Base-by-base conservation (phyloP, 1,140 invertebrate genomes). In the Trissolcus basalis region DNA sequence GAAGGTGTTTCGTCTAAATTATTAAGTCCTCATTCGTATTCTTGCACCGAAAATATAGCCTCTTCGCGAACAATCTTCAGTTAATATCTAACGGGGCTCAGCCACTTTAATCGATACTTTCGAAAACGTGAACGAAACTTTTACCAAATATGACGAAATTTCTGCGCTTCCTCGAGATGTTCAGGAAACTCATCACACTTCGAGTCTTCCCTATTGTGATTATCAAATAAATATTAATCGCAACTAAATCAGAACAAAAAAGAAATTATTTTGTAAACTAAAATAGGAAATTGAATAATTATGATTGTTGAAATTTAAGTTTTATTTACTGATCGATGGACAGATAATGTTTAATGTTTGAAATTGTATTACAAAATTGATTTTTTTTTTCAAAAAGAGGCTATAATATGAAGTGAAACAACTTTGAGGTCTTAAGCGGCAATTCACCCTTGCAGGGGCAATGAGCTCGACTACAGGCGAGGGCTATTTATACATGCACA, bases 361-460 rank as follows among this genome's bases (percentile, higher is more conserved):
- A 39, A 39, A 9, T 11, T n/a, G 36, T 39, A 39, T 39, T 39
- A 39, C n/a, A 39, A 39, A 39, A 39, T 39, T 39, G 9, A 39
- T 32, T 54, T 48, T 32, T 63, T 64, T 69, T 59, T 61, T 67
- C 56, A 64, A 64, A 50, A 55, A 69, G 68, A 75, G 47, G 51
- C 64, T 63, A 43, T 59, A 59, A 69, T 56, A 54, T 59, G 69
- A 68, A 74, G 71, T 68, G 65, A 65, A 75, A 68, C 64, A 68
- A 53, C 47, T 60, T 63, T 75, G 64, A 75, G 64, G 71, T 75
- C 63, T 75, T 35, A 58, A 75, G 58, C 71, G 44, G 60, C 63
- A 58, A 75, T 63, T 68, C 71, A 68, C 71, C 64, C 71, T 63
- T 68, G 56, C 68, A 68, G 64, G 71, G 64, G 64, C 64, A 67